Percentiles rank a stretch among this genome's conserved stretches.
phyloP scores from a whole-genome alignment of 2,888 invertebrate species.

The Nycteola revayana region DNA sequence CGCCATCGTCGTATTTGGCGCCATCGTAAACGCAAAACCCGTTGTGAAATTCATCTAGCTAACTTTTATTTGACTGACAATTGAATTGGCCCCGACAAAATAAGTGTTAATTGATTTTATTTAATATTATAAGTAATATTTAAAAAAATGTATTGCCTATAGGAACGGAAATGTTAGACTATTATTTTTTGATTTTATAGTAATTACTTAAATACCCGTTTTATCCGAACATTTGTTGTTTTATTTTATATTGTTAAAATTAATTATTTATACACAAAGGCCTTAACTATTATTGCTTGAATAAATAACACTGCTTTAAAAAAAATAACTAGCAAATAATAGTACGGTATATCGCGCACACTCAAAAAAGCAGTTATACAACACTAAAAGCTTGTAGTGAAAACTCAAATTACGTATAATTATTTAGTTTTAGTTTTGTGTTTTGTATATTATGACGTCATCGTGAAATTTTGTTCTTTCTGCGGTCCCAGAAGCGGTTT shows the following conservation, averaged over 20 bases:
- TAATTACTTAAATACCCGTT: conserved; percentile 31
- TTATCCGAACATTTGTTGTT: conserved; percentile 24
- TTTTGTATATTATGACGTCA: conserved; percentile 64
- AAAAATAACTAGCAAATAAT: conserved; percentile 54
- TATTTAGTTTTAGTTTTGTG: conserved; percentile 41
- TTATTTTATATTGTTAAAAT: conserved; percentile 6
- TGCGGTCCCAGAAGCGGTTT: conserved; percentile 69
- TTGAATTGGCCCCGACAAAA: conserved; percentile 66
- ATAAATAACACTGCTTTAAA: conserved; percentile 16
- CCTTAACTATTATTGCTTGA: conserved; percentile 33
- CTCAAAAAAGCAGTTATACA: conserved; percentile 62
- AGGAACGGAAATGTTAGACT: conserved; percentile 55
- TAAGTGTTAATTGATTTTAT: too few relatives aligned
- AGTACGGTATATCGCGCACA: conserved; percentile 48
- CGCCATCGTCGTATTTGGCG: conserved; percentile 55
- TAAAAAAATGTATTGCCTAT: conserved; percentile 47
- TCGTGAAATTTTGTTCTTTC: conserved; percentile 59
- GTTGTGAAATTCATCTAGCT: conserved; percentile 31
- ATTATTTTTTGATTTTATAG: conserved; percentile 26
- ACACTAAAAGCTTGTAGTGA: conserved; percentile 21
- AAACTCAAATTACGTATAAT: conserved; percentile 45
- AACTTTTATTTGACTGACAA: conserved; percentile 34
- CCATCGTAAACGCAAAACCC: conserved; percentile 46
- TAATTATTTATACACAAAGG: conserved; percentile 14
- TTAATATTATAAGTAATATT: too few relatives aligned